These are phyloP conservation scores for Phymatocera aterrima DNA, from an alignment of 2,888 invertebrate genomes.

Conservation along the genomic window DNA sequence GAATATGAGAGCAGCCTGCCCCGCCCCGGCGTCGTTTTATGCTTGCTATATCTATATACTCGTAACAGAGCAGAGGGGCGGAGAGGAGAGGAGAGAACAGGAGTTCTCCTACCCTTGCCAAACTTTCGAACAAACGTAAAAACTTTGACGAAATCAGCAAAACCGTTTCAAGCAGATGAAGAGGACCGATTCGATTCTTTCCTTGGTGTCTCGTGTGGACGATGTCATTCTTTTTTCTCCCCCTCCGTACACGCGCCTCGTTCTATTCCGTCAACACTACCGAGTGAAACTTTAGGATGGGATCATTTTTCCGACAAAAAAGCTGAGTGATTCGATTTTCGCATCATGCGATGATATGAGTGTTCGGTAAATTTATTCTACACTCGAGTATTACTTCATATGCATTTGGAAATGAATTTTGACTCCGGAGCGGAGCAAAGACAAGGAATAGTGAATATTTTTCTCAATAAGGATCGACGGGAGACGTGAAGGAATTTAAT, in stretches of 20 bases:
- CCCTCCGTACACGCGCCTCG: neutral
- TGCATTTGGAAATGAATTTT: neutral
- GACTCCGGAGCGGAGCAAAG: neutral
- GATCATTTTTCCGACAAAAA: neutral
- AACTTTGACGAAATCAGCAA: conserved; percentile 43
- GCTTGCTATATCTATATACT: neutral
- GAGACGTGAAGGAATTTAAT: conserved; percentile 25
- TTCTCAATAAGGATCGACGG: neutral
- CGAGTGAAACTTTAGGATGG: neutral
- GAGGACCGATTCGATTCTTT: conserved; percentile 23
- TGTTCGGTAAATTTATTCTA: no score
- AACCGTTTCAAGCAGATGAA: conserved; percentile 39
- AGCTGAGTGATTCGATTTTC: neutral
- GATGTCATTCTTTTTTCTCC: conserved; percentile 11
- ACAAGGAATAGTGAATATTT: neutral
- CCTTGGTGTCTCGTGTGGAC: neutral
- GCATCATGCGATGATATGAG: neutral
- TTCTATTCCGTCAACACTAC: neutral
- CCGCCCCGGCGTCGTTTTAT: conserved; percentile 13
- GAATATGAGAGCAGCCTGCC: conserved; percentile 33
- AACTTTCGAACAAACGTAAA: conserved; percentile 40
- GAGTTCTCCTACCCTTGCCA: conserved; percentile 25
- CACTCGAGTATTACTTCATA: neutral
- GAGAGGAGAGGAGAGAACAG: no score
- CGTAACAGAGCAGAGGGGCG: no score